phyloP scores from a whole-genome alignment of 2,888 invertebrate genomes.

The Amiota minor region DNA sequence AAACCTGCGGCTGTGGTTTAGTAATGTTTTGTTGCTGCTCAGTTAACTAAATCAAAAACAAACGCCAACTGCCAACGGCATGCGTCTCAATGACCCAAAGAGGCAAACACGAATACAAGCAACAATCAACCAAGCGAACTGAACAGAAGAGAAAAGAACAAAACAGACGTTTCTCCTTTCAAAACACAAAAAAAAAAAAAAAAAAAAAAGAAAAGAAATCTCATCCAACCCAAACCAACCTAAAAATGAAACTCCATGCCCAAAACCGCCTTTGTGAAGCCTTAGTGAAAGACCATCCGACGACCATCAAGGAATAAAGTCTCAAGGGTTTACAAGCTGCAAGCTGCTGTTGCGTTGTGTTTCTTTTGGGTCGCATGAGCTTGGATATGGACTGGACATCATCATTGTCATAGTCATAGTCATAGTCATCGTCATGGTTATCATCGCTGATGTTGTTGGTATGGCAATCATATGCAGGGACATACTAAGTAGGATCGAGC shows the following conservation, averaged over 20 bases:
- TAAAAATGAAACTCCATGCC: too few species aligned
- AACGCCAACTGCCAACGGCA: constrained; percentile 53
- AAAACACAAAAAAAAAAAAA: not conserved
- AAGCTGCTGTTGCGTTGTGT: too few species aligned
- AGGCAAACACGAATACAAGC: not conserved
- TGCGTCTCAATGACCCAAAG: constrained; percentile 34
- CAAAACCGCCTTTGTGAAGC: too few species aligned
- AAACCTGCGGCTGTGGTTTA: not conserved
- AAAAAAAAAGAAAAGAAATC: not conserved
- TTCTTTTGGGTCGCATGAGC: too few species aligned
- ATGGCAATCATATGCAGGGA: not conserved
- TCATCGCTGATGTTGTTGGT: not conserved
- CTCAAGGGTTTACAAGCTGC: too few species aligned
- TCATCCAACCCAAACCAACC: not conserved
- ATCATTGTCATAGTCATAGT: too few species aligned
- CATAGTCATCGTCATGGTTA: not conserved
- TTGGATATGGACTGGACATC: too few species aligned
- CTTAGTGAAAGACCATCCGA: too few species aligned
- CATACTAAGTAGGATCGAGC: not conserved
- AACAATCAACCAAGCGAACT: not conserved
- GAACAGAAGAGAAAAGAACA: not conserved
- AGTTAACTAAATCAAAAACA: constrained; percentile 57
- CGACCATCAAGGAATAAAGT: too few species aligned
- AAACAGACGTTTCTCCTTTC: not conserved
- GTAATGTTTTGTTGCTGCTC: constrained; percentile 6